phyloP scores from a whole-genome alignment of 2,888 invertebrate species.

The Torymus tubicola region DNA sequence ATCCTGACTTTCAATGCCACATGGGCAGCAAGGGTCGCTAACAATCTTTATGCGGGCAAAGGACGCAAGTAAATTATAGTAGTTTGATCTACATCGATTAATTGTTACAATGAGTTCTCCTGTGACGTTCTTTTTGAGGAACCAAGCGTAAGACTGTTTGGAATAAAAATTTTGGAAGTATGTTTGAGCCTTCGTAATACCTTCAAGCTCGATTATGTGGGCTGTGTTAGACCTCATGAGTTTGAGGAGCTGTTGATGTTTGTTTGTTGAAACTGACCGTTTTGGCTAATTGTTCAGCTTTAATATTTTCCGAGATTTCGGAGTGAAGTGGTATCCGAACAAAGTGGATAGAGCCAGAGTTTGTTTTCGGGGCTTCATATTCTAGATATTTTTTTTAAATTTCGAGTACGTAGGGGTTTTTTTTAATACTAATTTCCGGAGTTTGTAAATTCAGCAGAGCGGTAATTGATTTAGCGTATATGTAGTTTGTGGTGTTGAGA shows the following conservation, averaged over 20 bases:
- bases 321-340: neutral
- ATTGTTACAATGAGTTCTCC: neutral
- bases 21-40: neutral
- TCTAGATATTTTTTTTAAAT: neutral
- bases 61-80: neutral
- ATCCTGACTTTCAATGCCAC: neutral
- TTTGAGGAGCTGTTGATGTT: too few relatives aligned
- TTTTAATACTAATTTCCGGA: neutral
- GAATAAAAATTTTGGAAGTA: neutral
- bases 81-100: conserved; percentile 3
- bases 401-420: neutral
- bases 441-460: neutral
- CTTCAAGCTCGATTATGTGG: neutral
- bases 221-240: neutral
- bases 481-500: neutral
- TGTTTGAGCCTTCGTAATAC: neutral
- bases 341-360: neutral
- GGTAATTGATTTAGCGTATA: neutral
- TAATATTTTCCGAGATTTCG: neutral
- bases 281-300: neutral
- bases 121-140: neutral
- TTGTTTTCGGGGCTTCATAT: neutral
- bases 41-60: neutral
- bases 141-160: neutral
- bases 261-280: too few relatives aligned